Evolutionary conservation across 2,797 vertebrate species (phyloP), one percentile per base, ranked within the genome.

Genomic region (Peromyscus attwateri): DNA sequence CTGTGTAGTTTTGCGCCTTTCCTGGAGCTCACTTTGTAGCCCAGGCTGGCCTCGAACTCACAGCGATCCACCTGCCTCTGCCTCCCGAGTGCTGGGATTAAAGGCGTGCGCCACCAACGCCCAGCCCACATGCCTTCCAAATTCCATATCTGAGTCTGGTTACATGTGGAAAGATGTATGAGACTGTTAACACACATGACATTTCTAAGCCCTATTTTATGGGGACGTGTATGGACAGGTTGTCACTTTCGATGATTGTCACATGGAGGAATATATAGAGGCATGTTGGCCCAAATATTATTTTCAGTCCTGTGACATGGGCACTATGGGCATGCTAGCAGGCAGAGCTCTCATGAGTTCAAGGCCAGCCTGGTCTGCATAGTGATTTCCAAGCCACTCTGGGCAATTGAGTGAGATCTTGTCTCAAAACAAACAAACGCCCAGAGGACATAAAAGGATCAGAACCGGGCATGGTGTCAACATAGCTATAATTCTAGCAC

Each of bases 371-470:
- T 52, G 21, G 83, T 70, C 5, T 70, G n/a, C 4, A n/a, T 34
- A 52, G 19, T 40, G 87, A 14, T 84, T 87, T 9, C 60, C 27
- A 79, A 68, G 92, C 92, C 91, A 64, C 76, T 89, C 11, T 68
- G 43, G 83, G 49, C 81, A 77, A 81, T 85, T 11, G 62, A 75
- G 11, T 75, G 95, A 71, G 6, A 89, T 1, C 31, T 70, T 87
- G 46, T 52, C 64, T 79, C 94, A 31, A 9, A 96, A 79, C 6
- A 70, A 43, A 94, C 81, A 95, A 83, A 92, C n/a, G 6, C 68
- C 75, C 66, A 70, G 21, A 79, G 77, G 57, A 81, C 85, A 80
- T 85, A 49, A 6, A 4, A 57, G 12, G 29, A 43, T 60, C 31
- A 62, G 43, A 66, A 27, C 21, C 25, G 34, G 34, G 25, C 29